A percentile compares a stretch with the other conserved stretches of the same genome.
Evolutionary conservation across 2,797 vertebrate genomes (phyloP).

Genomic region (Cuniculus paca): DNA sequence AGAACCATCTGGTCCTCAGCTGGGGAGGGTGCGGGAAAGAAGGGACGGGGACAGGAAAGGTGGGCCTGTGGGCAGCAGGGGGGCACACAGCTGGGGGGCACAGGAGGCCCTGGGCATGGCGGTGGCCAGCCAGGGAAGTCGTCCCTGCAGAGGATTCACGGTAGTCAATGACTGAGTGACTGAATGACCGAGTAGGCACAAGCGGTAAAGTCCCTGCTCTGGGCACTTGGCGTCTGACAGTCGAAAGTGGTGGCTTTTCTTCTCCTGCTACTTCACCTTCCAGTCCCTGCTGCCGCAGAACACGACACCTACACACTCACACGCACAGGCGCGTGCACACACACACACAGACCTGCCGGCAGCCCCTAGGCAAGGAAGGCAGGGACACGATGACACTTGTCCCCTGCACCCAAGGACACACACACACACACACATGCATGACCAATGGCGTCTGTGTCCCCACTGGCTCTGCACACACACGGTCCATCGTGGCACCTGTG

Average conservation of each 20-base stretch:
- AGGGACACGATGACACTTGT: accelerated
- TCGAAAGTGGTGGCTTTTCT: slow-evolving; percentile 39
- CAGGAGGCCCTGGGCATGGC: not conserved
- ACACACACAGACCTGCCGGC: not conserved
- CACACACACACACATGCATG: accelerated
- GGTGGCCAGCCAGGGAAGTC: not conserved
- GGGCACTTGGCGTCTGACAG: not conserved
- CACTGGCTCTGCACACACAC: not conserved
- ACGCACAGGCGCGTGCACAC: not conserved
- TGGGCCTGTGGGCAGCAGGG: not conserved
- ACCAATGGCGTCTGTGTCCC: not conserved
- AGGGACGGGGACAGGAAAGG: not conserved
- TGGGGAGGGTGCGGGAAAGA: not conserved
- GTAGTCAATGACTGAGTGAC: not conserved
- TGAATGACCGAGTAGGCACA: not conserved
- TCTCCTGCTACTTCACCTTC: slow-evolving; percentile 46
- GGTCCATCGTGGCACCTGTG: too few relatives aligned
- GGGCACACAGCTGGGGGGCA: not conserved
- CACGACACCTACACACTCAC: not conserved
- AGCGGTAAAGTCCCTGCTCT: not conserved
- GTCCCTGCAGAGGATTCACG: not conserved
- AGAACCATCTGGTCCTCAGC: not conserved
- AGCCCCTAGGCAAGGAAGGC: not conserved
- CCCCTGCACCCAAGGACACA: accelerated
- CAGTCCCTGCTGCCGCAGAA: not conserved